Percentiles rank a stretch among this genome's conserved stretches.
Conservation (phyloP, 2,797 vertebrate species). For the Dicrostonyx torquatus region DNA sequence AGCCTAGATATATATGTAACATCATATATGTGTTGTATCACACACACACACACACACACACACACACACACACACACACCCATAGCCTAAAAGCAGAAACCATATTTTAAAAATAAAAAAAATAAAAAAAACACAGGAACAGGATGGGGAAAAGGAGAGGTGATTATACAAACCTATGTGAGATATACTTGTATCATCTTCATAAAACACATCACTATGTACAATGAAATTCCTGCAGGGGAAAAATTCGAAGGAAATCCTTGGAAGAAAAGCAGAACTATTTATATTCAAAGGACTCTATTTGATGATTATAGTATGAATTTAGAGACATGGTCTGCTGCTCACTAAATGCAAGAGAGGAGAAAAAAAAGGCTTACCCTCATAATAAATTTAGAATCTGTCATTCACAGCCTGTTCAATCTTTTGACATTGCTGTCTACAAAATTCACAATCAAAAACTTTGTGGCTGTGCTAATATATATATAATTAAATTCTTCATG, state of each 20-base stretch:
- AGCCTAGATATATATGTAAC: background rate
- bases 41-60: background rate
- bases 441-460: background rate
- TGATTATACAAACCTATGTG: background rate
- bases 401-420: no score
- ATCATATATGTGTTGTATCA: background rate
- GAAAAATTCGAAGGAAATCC: background rate
- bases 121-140: background rate
- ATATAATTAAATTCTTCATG: background rate
- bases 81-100: background rate
- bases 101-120: background rate
- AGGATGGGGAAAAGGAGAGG: background rate
- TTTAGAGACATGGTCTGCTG: background rate
- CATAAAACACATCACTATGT: background rate
- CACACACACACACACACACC: background rate
- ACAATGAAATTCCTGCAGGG: background rate
- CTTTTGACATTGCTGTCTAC: background rate
- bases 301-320: background rate
- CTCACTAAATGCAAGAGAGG: background rate
- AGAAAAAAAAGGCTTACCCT: background rate
- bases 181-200: background rate
- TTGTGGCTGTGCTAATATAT: background rate
- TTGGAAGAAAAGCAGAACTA: conserved; percentile 1
- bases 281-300: conserved; percentile 7
- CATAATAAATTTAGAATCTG: background rate